Base-by-base conservation (phyloP, 1,140 invertebrate species). In the Drosophila albomicans region DNA sequence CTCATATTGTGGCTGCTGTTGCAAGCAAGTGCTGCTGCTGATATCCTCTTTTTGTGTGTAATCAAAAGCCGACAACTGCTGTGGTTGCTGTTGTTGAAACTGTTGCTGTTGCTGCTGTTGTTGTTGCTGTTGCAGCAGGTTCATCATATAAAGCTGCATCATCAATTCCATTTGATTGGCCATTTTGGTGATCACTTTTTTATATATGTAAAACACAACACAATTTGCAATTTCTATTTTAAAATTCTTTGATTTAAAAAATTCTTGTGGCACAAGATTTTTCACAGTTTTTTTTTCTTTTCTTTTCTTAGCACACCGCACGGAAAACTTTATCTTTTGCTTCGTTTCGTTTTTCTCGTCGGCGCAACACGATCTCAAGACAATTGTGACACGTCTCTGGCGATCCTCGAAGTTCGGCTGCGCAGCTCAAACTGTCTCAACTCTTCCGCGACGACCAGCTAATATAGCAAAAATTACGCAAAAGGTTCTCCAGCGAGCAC, bases 141-240 rank as follows among this genome's bases (percentile, higher is more conserved):
- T 92, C 91, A 92, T 92, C 91, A 92, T 91, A 62, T 92, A 92
- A 48, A 92, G 82, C 56, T 92, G 91, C 91, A 92, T 92, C 28
- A 92, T 89, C 57, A 92, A 79, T 75, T 92, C 91, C 88, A 92
- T 81, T 92, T 92, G 91, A 57, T 88, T 91, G 45, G 91, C 79
- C 91, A 92, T 92, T 77, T 77, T 79, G 85, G 49, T 52, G 51
- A 46, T 13, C 74, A 86, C 73, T 76, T 81, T 62, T 49, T 41
- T 62, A 35, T 61, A 10, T 8, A 43, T 46, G 13, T 46, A 20
- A 54, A 20, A 57, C 68, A 74, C 66, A 54, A 49, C 82, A 90
- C 82, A 46, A 54, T 28, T 79, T 68, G 43, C n/a, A 38, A 54
- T 81, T 73, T 56, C 63, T 65, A 64, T 76, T 58, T 32, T 25